Conservation (phyloP, 1,140 invertebrate species). For the Drosophila varians region DNA sequence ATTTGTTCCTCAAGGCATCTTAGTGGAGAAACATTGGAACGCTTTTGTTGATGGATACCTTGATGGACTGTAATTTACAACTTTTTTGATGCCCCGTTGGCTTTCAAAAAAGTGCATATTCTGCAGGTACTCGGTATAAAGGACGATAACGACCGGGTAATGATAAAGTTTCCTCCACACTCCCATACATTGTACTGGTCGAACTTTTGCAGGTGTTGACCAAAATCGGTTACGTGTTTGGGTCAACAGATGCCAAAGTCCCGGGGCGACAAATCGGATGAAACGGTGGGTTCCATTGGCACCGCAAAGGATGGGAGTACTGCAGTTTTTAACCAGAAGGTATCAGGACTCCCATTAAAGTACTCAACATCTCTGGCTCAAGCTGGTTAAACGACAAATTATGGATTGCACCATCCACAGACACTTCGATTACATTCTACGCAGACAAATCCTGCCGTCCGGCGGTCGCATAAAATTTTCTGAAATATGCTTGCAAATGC, state of each 20-base stretch:
- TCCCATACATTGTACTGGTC: constrained; percentile 31
- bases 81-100: background rate
- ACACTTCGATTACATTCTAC: background rate
- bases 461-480: constrained; percentile 15
- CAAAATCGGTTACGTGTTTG: constrained; percentile 78
- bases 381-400: background rate
- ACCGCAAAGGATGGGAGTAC: no score
- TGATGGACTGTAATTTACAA: background rate
- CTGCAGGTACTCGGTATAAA: constrained; percentile 37
- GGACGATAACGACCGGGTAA: constrained; percentile 77
- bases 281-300: constrained; percentile 5
- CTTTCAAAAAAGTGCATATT: background rate
- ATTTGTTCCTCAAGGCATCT: background rate
- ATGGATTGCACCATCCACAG: background rate
- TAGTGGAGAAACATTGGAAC: background rate
- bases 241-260: constrained; percentile 68
- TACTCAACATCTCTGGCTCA: no score
- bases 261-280: constrained; percentile 25
- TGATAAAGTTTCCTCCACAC: constrained; percentile 62
- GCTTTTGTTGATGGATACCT: background rate
- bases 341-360: no score
- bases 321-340: no score
- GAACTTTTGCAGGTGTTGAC: constrained; percentile 50
- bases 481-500: constrained; percentile 29
- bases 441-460: background rate